These are phyloP conservation scores for Trichomycterus rosablanca DNA, from an alignment of 2,113 vertebrate genomes.

Conservation along the genomic window DNA sequence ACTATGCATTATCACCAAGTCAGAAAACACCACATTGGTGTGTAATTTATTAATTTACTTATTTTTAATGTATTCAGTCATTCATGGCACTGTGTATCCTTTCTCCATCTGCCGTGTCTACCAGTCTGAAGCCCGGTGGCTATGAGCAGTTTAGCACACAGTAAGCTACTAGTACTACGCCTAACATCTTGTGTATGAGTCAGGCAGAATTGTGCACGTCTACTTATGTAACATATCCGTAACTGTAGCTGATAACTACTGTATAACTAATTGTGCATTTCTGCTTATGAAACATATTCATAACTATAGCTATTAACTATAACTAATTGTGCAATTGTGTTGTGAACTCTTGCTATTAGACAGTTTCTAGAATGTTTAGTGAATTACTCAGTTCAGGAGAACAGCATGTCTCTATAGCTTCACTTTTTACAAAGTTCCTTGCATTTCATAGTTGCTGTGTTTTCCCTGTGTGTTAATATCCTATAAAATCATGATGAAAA, in stretches of 20 bases:
- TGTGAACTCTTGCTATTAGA: conserved; percentile 9
- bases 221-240: conserved; percentile 17
- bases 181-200: neutral
- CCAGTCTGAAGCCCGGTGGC: no score
- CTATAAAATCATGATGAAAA: no score
- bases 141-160: no score
- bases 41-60: no score
- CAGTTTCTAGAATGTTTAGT: conserved; percentile 41
- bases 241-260: neutral
- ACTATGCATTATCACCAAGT: no score
- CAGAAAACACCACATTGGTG: no score
- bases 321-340: no score
- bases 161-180: no score
- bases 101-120: no score
- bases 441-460: conserved; percentile 18
- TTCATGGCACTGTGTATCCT: no score
- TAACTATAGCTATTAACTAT: conserved; percentile 1
- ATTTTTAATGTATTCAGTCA: no score
- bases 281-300: neutral
- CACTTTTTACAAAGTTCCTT: conserved; percentile 16
- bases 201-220: neutral
- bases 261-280: neutral
- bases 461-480: conserved; percentile 24
- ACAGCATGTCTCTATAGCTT: conserved; percentile 17
- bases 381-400: conserved; percentile 33